Conservation (phyloP, 2,797 vertebrate species). For the Gila robusta region DNA sequence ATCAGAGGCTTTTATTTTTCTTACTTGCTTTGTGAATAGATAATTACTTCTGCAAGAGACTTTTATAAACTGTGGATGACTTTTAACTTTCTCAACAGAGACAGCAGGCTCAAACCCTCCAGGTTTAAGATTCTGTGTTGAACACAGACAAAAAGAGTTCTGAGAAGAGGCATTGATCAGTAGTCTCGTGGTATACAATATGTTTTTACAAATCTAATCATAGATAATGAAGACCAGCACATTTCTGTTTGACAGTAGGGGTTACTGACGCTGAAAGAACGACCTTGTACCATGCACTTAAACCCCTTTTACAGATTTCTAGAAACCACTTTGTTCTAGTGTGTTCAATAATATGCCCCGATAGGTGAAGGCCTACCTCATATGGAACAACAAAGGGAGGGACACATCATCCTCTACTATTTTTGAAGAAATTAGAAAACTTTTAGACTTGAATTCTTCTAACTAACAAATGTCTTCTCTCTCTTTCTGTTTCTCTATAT, state of each 20-base stretch:
- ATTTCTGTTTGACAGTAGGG: neutral
- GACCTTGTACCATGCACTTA: slow-evolving; percentile 1
- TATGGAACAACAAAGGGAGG: neutral
- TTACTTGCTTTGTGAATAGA: slow-evolving; percentile 51
- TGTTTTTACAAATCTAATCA: slow-evolving; percentile 27
- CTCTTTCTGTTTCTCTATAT: neutral
- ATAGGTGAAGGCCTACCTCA: slow-evolving; percentile 28
- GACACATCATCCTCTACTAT: slow-evolving; percentile 34
- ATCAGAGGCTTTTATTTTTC: slow-evolving; percentile 52
- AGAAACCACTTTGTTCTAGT: neutral
- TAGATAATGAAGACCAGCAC: neutral
- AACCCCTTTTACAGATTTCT: neutral
- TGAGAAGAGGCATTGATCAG: slow-evolving; percentile 33
- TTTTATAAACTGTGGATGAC: slow-evolving; percentile 48
- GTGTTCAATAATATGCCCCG: neutral
- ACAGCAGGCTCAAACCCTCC: slow-evolving; percentile 2
- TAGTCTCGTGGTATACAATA: neutral
- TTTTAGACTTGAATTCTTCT: slow-evolving; percentile 30
- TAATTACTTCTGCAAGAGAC: slow-evolving; percentile 53
- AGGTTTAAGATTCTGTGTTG: slow-evolving; percentile 19
- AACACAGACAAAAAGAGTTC: slow-evolving; percentile 11
- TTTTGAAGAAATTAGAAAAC: slow-evolving; percentile 53
- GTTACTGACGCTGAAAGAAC: slow-evolving; percentile 11
- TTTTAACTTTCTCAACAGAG: slow-evolving; percentile 48
- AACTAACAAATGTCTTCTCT: slow-evolving; percentile 49